phyloP scores from a whole-genome alignment of 92 coral and sea anemone species.

The Phymanthus crucifer region DNA sequence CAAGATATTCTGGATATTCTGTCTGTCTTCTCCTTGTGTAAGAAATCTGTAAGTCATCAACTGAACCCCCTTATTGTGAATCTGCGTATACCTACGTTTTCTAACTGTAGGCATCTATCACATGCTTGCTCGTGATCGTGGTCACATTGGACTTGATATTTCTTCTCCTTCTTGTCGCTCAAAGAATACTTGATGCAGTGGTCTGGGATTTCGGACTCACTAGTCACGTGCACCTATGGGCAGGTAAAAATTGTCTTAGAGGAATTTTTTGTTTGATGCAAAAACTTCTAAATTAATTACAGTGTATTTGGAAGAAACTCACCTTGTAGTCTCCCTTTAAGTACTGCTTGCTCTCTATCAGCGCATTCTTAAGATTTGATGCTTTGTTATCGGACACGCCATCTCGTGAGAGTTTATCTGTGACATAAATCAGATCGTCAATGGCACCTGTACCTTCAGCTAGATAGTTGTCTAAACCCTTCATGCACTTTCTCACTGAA shows the following conservation, averaged over 20 bases:
- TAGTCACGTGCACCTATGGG: slow-evolving; percentile 36
- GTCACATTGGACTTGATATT: slow-evolving; percentile 30
- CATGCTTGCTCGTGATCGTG: slow-evolving; percentile 39
- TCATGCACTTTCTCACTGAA: slow-evolving; percentile 35
- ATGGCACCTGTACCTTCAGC: slow-evolving; percentile 40
- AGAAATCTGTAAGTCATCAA: neutral
- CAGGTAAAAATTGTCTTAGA: neutral
- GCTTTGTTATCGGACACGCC: slow-evolving; percentile 16
- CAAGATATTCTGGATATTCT: too few relatives aligned
- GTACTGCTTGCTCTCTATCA: slow-evolving; percentile 29
- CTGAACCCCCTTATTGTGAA: neutral
- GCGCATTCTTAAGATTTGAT: slow-evolving; percentile 28
- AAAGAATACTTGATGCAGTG: slow-evolving; percentile 40
- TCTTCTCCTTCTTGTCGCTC: slow-evolving; percentile 28
- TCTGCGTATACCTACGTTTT: slow-evolving; percentile 12
- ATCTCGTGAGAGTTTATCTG: slow-evolving; percentile 29
- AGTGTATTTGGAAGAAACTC: neutral
- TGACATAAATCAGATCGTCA: slow-evolving; percentile 22
- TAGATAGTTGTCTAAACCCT: slow-evolving; percentile 40
- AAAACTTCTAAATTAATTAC: neutral
- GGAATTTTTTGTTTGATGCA: neutral
- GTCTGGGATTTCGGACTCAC: slow-evolving; percentile 34
- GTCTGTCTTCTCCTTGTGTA: neutral
- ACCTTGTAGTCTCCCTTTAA: too few relatives aligned
- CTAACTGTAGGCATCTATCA: slow-evolving; percentile 29